These are phyloP conservation scores for Keiferia lycopersicella DNA, from an alignment of 2,888 invertebrate genomes.

Conservation along the genomic window DNA sequence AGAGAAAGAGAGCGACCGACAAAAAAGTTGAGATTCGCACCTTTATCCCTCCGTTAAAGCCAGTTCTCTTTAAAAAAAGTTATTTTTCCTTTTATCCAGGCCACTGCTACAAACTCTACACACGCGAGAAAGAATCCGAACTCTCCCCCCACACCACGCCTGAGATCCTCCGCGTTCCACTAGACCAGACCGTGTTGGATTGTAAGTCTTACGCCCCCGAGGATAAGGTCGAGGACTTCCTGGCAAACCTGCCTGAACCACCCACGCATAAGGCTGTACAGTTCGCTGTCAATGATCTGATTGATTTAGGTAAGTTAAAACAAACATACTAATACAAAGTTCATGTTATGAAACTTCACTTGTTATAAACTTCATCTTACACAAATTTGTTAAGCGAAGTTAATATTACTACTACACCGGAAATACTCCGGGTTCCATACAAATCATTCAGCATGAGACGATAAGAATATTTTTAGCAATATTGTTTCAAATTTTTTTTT, in stretches of 20 bases:
- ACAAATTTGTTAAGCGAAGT: too few species aligned
- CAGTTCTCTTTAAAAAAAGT: too few species aligned
- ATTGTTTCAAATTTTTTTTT: too few species aligned
- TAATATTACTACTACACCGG: too few species aligned
- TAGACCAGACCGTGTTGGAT: conserved; percentile 82
- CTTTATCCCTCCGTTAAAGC: too few species aligned
- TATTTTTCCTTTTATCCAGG: conserved; percentile 61
- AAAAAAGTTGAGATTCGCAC: too few species aligned
- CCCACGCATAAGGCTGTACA: conserved; percentile 76
- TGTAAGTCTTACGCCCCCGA: conserved; percentile 83
- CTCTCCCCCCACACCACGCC: conserved; percentile 80
- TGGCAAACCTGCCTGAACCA: conserved; percentile 83
- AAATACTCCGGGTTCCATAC: too few species aligned
- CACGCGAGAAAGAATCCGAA: conserved; percentile 69
- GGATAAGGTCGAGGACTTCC: conserved; percentile 80
- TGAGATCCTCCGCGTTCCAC: conserved; percentile 79
- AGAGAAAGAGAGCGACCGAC: too few species aligned
- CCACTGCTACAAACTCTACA: conserved; percentile 77
- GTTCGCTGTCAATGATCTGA: conserved; percentile 82
- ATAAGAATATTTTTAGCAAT: too few species aligned
- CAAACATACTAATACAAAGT: neutral
- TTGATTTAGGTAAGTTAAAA: conserved; percentile 76
- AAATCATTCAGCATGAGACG: too few species aligned
- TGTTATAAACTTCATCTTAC: too few species aligned
- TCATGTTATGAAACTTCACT: too few species aligned